These are phyloP conservation scores for Halesus radiatus DNA, from an alignment of 1,140 invertebrate species.

Conservation along the genomic window DNA sequence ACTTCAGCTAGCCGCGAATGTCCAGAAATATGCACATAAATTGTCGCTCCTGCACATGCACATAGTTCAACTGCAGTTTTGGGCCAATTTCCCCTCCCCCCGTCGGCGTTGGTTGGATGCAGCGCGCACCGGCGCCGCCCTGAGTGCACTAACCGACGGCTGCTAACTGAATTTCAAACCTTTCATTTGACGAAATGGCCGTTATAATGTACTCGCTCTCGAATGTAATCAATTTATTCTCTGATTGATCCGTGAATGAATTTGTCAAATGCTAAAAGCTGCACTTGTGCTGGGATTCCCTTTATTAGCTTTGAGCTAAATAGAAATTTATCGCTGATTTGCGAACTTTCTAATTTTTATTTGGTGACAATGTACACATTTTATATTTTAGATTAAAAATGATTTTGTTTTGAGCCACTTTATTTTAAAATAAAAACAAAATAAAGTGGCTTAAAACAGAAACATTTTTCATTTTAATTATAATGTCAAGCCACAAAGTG, in stretches of 20 bases:
- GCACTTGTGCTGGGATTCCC: too few species aligned
- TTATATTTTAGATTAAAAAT: too few species aligned
- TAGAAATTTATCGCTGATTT: too few species aligned
- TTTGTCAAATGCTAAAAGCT: conserved; percentile 1
- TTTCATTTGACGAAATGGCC: conserved; percentile 10
- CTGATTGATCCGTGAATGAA: background rate
- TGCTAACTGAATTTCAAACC: background rate
- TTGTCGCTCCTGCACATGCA: background rate
- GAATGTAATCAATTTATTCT: conserved; percentile 12
- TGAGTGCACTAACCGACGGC: background rate
- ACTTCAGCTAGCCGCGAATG: background rate
- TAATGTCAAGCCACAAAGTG: too few species aligned
- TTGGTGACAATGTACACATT: too few species aligned
- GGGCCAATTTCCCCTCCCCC: background rate
- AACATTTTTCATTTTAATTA: too few species aligned
- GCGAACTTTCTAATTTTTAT: too few species aligned
- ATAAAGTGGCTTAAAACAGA: too few species aligned
- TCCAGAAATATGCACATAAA: background rate
- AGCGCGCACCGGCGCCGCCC: background rate
- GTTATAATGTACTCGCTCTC: background rate
- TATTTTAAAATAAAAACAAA: too few species aligned
- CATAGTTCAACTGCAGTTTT: background rate
- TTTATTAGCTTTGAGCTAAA: too few species aligned
- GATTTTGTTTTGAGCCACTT: too few species aligned
- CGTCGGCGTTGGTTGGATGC: too few species aligned